Conservation (phyloP, 2,797 vertebrate genomes). For the Muscicapa comitata region DNA sequence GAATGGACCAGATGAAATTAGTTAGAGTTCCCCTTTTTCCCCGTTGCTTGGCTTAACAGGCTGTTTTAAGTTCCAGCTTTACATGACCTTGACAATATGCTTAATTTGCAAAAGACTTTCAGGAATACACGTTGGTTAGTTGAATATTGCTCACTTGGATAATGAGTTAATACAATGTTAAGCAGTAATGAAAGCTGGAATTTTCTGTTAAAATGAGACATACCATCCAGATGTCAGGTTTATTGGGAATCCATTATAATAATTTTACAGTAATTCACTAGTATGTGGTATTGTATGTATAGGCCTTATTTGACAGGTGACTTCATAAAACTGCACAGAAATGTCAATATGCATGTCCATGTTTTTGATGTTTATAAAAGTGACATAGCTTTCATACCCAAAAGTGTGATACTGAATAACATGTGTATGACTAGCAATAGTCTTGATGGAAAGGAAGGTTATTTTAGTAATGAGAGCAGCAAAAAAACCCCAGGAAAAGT, state of each 20-base stretch:
- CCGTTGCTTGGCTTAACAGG: slow-evolving; percentile 42
- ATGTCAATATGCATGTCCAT: slow-evolving; percentile 63
- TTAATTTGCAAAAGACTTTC: slow-evolving; percentile 43
- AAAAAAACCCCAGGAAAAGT: slow-evolving; percentile 50
- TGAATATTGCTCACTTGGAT: slow-evolving; percentile 24
- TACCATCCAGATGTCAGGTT: slow-evolving; percentile 24
- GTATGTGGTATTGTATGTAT: slow-evolving; percentile 59
- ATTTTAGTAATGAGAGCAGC: slow-evolving; percentile 53
- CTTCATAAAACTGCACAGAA: slow-evolving; percentile 62
- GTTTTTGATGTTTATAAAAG: slow-evolving; percentile 67
- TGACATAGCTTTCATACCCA: slow-evolving; percentile 56
- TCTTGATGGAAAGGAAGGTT: slow-evolving; percentile 48
- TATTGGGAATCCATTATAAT: slow-evolving; percentile 40
- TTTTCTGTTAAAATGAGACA: slow-evolving; percentile 16
- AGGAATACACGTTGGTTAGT: slow-evolving; percentile 28
- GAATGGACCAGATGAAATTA: slow-evolving; percentile 59
- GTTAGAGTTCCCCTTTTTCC: slow-evolving; percentile 47
- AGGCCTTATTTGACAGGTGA: slow-evolving; percentile 65
- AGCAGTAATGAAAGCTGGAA: slow-evolving; percentile 25
- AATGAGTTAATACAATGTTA: slow-evolving; percentile 22
- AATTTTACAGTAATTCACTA: slow-evolving; percentile 50
- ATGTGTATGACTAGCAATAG: slow-evolving; percentile 56
- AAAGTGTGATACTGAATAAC: slow-evolving; percentile 39
- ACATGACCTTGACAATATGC: slow-evolving; percentile 34
- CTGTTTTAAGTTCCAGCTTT: slow-evolving; percentile 64